Evolutionary conservation across 2,888 invertebrate species (phyloP), one percentile per base, ranked within the genome.

Genomic region (Odontomyia ornata): DNA sequence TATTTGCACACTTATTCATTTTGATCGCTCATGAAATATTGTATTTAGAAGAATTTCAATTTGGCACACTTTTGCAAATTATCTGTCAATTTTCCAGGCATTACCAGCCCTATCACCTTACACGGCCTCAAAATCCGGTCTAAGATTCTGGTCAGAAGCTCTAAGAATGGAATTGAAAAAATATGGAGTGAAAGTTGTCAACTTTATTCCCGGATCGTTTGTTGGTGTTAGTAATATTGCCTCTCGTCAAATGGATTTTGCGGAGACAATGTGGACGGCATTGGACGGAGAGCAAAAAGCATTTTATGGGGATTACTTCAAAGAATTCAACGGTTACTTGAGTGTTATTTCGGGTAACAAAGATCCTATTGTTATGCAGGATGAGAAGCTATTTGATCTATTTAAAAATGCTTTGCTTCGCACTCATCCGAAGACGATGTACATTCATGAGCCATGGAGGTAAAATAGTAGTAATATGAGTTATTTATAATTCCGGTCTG

Each of bases 131-230:
- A 97, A 97, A 86, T 91, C 93, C 0, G 96, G 91, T 0, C 83
- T 96, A 2, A 86, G 91, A 64, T 92, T 91, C 0, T 95, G 93
- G 91, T 91, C 91, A 15, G 91, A 91, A 78, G 89, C 92, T 5
- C 85, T 97, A 28, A 89, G 95, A 69, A 87, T 93, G 21, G 96
- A 97, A 86, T 86, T 93, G 81, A 85, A 87, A 25, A 91, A 91
- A 81, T 91, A 92, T 82, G 93, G 91, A n/a, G 87, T 96, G 69
- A 87, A 89, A 72, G 93, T 93, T 52, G 87, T 94, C 0, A 89
- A 90, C 79, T 92, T 96, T 82, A 89, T 95, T 79, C 96, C 96
- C 73, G 95, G 94, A 60, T 94, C 94, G 1, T 94, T 95, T 82
- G 87, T 92, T 0, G 84, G 84, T 0, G 88, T 90, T 64, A 94